phyloP scores from a whole-genome alignment of 2,888 invertebrate genomes.

The Tineola bisselliella region DNA sequence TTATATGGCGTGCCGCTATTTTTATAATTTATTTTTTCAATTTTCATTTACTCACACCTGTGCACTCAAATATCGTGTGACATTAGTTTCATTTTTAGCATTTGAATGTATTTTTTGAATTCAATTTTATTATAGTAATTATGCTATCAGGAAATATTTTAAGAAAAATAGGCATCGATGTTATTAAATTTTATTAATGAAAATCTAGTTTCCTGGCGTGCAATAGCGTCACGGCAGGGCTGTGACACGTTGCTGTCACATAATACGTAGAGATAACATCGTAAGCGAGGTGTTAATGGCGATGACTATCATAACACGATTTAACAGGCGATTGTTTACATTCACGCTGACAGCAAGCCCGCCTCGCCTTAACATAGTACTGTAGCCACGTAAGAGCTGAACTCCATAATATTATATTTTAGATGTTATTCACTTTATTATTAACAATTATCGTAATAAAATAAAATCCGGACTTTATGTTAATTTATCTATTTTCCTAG shows the following conservation, averaged over 20 bases:
- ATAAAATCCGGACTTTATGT: no score
- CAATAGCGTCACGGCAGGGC: background rate
- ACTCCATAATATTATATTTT: background rate
- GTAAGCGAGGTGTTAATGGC: constrained; percentile 25
- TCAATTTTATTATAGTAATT: no score
- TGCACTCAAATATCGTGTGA: background rate
- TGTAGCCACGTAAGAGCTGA: background rate
- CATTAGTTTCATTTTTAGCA: background rate
- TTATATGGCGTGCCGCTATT: background rate
- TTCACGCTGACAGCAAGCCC: constrained; percentile 20
- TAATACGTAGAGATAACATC: constrained; percentile 14
- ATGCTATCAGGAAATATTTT: background rate
- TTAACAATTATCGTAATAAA: no score
- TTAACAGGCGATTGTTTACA: constrained; percentile 30
- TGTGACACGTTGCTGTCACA: constrained; percentile 7
- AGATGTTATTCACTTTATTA: no score
- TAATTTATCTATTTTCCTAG: no score
- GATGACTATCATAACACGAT: constrained; percentile 28
- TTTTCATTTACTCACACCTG: constrained; percentile 1
- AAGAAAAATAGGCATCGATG: background rate
- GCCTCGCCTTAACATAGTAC: background rate
- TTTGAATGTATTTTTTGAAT: no score
- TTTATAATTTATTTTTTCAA: background rate
- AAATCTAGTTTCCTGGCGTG: constrained; percentile 1
- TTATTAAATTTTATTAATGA: background rate